Conservation (phyloP, 2,888 invertebrate genomes). For the Aphelenchoides bicaudatus region DNA sequence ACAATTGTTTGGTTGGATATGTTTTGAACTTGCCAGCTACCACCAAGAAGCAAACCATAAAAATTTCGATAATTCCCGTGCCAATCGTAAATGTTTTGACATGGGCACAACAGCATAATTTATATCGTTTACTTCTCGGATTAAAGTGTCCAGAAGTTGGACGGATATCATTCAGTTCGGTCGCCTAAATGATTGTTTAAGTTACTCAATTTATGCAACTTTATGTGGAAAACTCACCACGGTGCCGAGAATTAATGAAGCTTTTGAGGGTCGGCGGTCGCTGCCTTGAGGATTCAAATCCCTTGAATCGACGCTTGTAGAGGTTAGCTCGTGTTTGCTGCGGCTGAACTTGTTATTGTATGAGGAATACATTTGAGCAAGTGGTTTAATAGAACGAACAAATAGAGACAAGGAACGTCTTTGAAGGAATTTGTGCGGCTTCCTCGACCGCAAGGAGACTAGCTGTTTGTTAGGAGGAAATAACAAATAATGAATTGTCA, state of each 20-base stretch:
- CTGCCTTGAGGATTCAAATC: slow-evolving; percentile 11
- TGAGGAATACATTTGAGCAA: too few species aligned
- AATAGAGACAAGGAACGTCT: too few species aligned
- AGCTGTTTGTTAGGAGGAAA: too few species aligned
- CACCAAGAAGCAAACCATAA: slow-evolving; percentile 53
- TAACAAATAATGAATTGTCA: too few species aligned
- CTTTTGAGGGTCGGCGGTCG: slow-evolving; percentile 10
- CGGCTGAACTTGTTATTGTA: too few species aligned
- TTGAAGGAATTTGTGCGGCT: too few species aligned
- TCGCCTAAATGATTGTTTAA: neutral
- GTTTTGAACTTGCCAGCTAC: slow-evolving; percentile 44
- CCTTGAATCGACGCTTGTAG: neutral
- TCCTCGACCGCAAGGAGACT: too few species aligned
- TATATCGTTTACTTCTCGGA: neutral
- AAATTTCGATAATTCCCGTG: slow-evolving; percentile 53
- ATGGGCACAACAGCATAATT: neutral
- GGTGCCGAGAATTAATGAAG: slow-evolving; percentile 6
- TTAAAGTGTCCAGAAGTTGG: slow-evolving; percentile 7
- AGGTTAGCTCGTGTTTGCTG: slow-evolving; percentile 3
- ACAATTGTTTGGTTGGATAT: neutral
- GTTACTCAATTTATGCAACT: too few species aligned
- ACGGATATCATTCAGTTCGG: neutral
- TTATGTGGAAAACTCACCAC: too few species aligned
- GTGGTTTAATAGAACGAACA: too few species aligned
- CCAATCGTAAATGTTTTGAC: slow-evolving; percentile 46